Evolutionary conservation across 1,140 invertebrate genomes (phyloP).

Genomic region (Nixonia krombeini): DNA sequence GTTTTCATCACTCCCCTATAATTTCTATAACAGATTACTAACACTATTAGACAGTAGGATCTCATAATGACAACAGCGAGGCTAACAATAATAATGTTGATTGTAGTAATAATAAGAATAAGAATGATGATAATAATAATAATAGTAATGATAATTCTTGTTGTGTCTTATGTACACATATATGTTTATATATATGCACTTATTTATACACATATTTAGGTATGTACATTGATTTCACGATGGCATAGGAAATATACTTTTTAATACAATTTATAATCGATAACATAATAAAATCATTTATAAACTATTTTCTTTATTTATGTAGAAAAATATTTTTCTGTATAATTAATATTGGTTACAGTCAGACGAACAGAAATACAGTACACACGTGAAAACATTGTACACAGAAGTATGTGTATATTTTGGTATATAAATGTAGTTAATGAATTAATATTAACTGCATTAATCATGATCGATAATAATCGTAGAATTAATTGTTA

Average conservation of each 20-base stretch:
- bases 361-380: too few species aligned
- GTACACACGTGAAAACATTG: too few species aligned
- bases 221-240: constrained; percentile 47
- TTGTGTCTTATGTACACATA: constrained; percentile 42
- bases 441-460: constrained; percentile 21
- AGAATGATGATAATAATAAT: constrained; percentile 44
- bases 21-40: constrained; percentile 59
- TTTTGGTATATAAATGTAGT: constrained; percentile 26
- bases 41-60: constrained; percentile 64
- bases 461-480: constrained; percentile 12
- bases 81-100: constrained; percentile 54
- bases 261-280: too few species aligned
- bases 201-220: constrained; percentile 34
- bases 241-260: too few species aligned
- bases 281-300: too few species aligned
- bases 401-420: constrained; percentile 48
- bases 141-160: constrained; percentile 41
- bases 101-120: constrained; percentile 37
- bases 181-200: constrained; percentile 35
- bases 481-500: constrained; percentile 38
- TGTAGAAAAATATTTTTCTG: too few species aligned
- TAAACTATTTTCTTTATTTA: too few species aligned
- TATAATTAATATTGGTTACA: too few species aligned
- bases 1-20: constrained; percentile 28
- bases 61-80: constrained; percentile 54